Evolutionary conservation across 2,888 invertebrate genomes (phyloP).

Genomic region (Clistopyga incitator): DNA sequence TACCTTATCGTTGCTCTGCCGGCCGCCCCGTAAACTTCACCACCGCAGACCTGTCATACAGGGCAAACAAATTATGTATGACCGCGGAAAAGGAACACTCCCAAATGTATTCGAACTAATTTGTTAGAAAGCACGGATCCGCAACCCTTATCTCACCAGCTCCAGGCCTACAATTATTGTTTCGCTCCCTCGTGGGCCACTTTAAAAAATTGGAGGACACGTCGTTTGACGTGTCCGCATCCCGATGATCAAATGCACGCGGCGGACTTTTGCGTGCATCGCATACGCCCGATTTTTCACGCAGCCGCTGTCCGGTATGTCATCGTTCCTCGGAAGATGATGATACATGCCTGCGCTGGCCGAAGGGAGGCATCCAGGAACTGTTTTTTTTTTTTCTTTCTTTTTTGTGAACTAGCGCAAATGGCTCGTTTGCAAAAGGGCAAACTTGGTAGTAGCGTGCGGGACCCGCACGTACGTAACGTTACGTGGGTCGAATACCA

Average conservation of each 20-base stretch:
- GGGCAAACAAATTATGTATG: slow-evolving; percentile 10
- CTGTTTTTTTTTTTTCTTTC: too few species aligned
- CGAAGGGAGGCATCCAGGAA: background rate
- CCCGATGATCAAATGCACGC: slow-evolving; percentile 34
- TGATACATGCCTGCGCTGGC: slow-evolving; percentile 35
- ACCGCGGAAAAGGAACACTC: background rate
- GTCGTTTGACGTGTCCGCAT: background rate
- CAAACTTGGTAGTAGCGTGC: slow-evolving; percentile 40
- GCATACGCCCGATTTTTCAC: slow-evolving; percentile 75
- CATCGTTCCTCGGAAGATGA: slow-evolving; percentile 65
- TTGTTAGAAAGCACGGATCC: background rate
- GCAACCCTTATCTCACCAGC: background rate
- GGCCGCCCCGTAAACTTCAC: background rate
- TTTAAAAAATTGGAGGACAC: too few species aligned
- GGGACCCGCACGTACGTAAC: slow-evolving; percentile 64
- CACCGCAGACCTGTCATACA: background rate
- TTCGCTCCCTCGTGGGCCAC: background rate
- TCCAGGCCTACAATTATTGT: background rate
- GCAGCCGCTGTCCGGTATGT: slow-evolving; percentile 76
- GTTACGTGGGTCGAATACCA: slow-evolving; percentile 68
- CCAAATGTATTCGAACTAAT: background rate
- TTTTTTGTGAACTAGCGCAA: slow-evolving; percentile 68
- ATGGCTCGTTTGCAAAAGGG: slow-evolving; percentile 73
- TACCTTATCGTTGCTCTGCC: slow-evolving; percentile 71
- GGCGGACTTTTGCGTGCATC: slow-evolving; percentile 13